Conservation (phyloP, 2,888 invertebrate species). For the Altica lythri region DNA sequence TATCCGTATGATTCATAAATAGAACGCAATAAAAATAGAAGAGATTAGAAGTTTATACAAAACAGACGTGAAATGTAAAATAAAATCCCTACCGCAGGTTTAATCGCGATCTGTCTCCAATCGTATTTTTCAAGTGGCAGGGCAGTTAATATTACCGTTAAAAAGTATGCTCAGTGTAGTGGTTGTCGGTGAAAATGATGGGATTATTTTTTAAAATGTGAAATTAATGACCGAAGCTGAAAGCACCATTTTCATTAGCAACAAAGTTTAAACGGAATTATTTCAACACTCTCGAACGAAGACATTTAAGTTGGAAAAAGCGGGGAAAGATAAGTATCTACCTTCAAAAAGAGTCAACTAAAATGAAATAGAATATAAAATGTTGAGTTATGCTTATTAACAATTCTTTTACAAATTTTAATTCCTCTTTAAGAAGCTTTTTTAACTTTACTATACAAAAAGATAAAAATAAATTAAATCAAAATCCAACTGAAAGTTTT, state of each 20-base stretch:
- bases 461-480: no score
- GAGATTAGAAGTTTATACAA: slow-evolving; percentile 24
- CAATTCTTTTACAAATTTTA: no score
- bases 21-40: slow-evolving; percentile 22
- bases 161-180: neutral
- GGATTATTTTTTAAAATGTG: neutral
- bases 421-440: no score
- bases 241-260: neutral
- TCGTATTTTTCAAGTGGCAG: slow-evolving; percentile 1
- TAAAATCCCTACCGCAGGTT: slow-evolving; percentile 15
- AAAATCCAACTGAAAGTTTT: no score
- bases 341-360: no score
- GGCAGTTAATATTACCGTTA: neutral
- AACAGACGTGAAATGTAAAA: slow-evolving; percentile 27
- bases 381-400: no score
- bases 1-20: slow-evolving; percentile 18
- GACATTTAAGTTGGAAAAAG: no score
- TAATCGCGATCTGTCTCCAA: slow-evolving; percentile 11
- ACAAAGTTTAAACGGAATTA: neutral
- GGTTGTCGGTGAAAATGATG: neutral
- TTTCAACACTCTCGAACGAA: neutral
- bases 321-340: no score
- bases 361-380: no score
- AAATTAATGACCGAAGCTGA: neutral
- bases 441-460: no score